phyloP scores from a whole-genome alignment of 1,140 invertebrate species.

The Tetraneura akinire region DNA sequence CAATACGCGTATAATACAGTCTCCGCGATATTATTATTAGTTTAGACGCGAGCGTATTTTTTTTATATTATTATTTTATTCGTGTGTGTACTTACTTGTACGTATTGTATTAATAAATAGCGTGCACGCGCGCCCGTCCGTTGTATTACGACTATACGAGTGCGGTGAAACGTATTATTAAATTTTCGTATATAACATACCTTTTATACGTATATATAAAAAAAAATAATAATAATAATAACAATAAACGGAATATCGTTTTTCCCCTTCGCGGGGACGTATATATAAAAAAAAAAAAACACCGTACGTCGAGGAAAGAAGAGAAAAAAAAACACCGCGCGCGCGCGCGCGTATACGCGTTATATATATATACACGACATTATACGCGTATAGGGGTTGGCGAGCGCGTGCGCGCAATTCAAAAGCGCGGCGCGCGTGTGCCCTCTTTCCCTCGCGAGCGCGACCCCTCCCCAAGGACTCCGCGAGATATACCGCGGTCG shows the following conservation, averaged over 20 bases:
- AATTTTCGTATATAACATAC: too few species aligned
- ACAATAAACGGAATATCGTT: slow-evolving; percentile 10
- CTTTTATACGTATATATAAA: slow-evolving; percentile 18
- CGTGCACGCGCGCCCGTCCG: too few species aligned
- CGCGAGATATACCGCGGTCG: neutral
- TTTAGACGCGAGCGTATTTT: neutral
- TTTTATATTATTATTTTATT: too few species aligned
- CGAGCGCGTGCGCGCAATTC: slow-evolving; percentile 42
- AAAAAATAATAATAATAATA: slow-evolving; percentile 32
- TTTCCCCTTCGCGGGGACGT: slow-evolving; percentile 35
- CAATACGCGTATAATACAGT: slow-evolving; percentile 6
- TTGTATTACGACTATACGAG: too few species aligned
- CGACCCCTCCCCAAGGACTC: neutral
- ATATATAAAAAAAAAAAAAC: too few species aligned
- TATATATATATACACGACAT: too few species aligned
- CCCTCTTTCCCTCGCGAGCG: neutral
- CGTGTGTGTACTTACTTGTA: too few species aligned
- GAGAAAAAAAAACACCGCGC: slow-evolving; percentile 10
- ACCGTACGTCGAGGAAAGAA: neutral
- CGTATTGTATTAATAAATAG: too few species aligned
- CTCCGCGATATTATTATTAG: too few species aligned
- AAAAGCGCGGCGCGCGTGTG: slow-evolving; percentile 38
- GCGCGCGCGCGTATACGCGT: neutral
- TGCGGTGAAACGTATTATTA: too few species aligned
- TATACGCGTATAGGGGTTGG: neutral